phyloP scores from a whole-genome alignment of 2,113 vertebrate genomes.

The Lepus americanus region DNA sequence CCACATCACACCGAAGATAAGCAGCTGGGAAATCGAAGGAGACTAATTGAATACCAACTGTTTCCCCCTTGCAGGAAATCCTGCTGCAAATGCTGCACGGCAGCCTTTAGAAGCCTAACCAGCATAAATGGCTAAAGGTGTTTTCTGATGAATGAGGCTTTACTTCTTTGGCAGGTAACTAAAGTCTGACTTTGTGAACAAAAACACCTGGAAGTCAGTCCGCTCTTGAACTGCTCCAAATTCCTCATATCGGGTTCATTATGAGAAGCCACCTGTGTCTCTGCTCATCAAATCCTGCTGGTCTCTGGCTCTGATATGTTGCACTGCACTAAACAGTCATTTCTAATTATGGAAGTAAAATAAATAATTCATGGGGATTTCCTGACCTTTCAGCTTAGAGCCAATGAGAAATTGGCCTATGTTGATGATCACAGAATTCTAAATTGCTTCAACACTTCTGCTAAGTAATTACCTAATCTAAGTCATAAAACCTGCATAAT shows the following conservation, averaged over 20 bases:
- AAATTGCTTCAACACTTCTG: slow-evolving; percentile 80
- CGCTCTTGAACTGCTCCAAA: slow-evolving; percentile 59
- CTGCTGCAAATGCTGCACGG: not conserved
- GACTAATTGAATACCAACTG: slow-evolving; percentile 66
- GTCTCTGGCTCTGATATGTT: slow-evolving; percentile 78
- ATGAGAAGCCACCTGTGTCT: slow-evolving; percentile 76
- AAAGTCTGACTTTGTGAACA: slow-evolving; percentile 58
- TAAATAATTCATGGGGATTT: slow-evolving; percentile 81
- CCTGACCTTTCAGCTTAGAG: slow-evolving; percentile 68
- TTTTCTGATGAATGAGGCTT: slow-evolving; percentile 77
- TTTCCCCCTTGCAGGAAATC: slow-evolving; percentile 59
- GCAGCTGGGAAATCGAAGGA: slow-evolving; percentile 51
- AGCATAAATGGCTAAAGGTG: slow-evolving; percentile 77
- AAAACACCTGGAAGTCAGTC: slow-evolving; percentile 74
- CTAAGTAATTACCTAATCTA: slow-evolving; percentile 72
- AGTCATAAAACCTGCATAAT: slow-evolving; percentile 60
- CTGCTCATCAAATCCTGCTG: slow-evolving; percentile 63
- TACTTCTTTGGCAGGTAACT: slow-evolving; percentile 77
- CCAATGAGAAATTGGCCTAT: slow-evolving; percentile 52
- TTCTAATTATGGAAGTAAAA: slow-evolving; percentile 85
- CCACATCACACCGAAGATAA: not conserved
- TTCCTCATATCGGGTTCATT: slow-evolving; percentile 72
- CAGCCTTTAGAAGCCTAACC: slow-evolving; percentile 68
- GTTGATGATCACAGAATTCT: slow-evolving; percentile 65
- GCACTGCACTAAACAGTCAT: slow-evolving; percentile 72